These are phyloP conservation scores for Chymomyza caudatula DNA, from an alignment of 2,888 invertebrate genomes.

Conservation along the genomic window DNA sequence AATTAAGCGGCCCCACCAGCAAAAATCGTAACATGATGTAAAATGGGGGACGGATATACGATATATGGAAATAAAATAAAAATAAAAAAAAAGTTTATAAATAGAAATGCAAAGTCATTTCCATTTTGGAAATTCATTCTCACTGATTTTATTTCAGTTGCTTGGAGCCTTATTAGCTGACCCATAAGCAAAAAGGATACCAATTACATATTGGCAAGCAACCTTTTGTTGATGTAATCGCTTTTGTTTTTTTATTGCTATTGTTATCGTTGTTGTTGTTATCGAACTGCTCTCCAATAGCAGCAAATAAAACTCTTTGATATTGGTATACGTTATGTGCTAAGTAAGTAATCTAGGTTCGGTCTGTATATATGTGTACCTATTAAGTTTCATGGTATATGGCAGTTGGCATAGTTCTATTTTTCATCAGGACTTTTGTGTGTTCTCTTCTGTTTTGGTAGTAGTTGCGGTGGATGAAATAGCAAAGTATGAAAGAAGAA, in stretches of 20 bases:
- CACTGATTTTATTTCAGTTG: background rate
- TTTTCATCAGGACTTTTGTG: slow-evolving; percentile 8
- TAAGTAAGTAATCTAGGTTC: slow-evolving; percentile 26
- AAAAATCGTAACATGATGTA: background rate
- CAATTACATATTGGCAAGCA: slow-evolving; percentile 39
- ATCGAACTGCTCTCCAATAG: slow-evolving; percentile 11
- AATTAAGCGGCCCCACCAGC: slow-evolving; percentile 40
- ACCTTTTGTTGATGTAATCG: slow-evolving; percentile 31
- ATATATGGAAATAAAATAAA: no score
- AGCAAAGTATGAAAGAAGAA: background rate
- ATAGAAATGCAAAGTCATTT: background rate
- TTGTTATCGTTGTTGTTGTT: slow-evolving; percentile 6
- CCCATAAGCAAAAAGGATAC: slow-evolving; percentile 54
- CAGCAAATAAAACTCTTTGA: slow-evolving; percentile 34
- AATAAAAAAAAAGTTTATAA: background rate
- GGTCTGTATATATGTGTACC: slow-evolving; percentile 11
- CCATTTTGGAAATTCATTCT: background rate
- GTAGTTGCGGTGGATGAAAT: background rate
- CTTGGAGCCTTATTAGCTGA: slow-evolving; percentile 10
- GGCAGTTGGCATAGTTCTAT: slow-evolving; percentile 39
- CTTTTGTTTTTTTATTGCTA: slow-evolving; percentile 5
- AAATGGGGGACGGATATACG: background rate
- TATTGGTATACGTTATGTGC: slow-evolving; percentile 56
- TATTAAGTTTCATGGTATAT: slow-evolving; percentile 51
- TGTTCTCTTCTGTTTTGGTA: background rate